These are phyloP conservation scores for Gallinago paraguaiae DNA, from an alignment of 2,113 vertebrate species.

Conservation along the genomic window DNA sequence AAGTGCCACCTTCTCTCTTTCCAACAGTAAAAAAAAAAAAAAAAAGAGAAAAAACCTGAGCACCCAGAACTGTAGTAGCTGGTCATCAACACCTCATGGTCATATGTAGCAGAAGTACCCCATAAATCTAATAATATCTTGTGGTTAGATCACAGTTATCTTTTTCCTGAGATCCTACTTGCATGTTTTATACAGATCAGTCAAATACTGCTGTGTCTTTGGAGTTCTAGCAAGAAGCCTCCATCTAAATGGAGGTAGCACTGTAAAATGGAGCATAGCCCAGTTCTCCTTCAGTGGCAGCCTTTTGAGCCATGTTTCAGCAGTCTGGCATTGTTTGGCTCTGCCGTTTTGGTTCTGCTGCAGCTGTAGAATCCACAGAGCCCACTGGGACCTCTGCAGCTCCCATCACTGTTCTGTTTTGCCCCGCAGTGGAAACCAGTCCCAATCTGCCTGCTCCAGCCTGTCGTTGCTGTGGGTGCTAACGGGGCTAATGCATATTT, in stretches of 20 bases:
- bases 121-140: background rate
- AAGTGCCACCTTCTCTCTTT: background rate
- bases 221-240: background rate
- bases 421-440: background rate
- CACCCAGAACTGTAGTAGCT: background rate
- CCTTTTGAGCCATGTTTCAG: background rate
- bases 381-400: background rate
- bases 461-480: background rate
- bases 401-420: background rate
- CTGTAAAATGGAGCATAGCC: background rate
- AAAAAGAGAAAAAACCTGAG: background rate
- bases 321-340: background rate
- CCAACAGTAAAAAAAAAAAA: background rate
- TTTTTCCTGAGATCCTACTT: background rate
- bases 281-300: background rate
- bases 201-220: background rate
- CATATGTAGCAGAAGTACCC: background rate
- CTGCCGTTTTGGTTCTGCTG: background rate
- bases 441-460: background rate
- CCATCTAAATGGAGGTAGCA: background rate
- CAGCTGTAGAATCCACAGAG: background rate
- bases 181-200: background rate
- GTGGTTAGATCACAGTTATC: background rate
- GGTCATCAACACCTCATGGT: background rate
- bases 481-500: rapidly evolving